Evolutionary conservation across 2,113 vertebrate species (phyloP).

Genomic region (Uropsilus gracilis): DNA sequence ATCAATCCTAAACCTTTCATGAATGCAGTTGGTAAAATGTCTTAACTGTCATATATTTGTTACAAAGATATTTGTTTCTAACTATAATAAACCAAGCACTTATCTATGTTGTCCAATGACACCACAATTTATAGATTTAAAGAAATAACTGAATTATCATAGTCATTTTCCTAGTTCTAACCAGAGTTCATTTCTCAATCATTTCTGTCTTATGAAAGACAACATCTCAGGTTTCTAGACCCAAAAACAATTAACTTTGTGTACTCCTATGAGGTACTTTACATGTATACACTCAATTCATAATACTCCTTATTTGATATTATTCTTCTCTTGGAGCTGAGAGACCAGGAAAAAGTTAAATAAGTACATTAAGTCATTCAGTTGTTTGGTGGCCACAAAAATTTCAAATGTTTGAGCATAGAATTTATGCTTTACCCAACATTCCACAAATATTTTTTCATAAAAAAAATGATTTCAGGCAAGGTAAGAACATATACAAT

Average conservation of each 20-base stretch:
- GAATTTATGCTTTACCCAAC: not conserved
- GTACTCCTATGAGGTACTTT: not conserved
- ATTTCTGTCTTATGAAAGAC: not conserved
- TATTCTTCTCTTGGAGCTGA: not conserved
- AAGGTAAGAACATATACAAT: not conserved
- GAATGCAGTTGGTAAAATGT: not conserved
- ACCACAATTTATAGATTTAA: not conserved
- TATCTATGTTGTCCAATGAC: not conserved
- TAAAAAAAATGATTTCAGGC: not conserved
- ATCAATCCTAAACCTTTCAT: constrained; percentile 8
- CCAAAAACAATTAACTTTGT: not conserved
- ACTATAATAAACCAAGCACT: not conserved
- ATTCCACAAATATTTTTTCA: not conserved
- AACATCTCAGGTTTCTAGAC: not conserved
- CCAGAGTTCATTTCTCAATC: not conserved
- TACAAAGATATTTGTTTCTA: constrained; percentile 37
- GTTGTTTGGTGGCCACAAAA: not conserved
- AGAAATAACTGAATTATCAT: not conserved
- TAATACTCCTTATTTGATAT: not conserved
- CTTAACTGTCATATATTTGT: not conserved
- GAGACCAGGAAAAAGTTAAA: not conserved
- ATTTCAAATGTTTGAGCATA: not conserved
- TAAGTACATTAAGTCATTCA: not conserved
- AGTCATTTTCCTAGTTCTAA: not conserved
- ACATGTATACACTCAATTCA: not conserved